A percentile compares a stretch with the other conserved stretches of the same genome.
Conservation (phyloP, 2,113 vertebrate genomes). For the Nothobranchius furzeri region DNA sequence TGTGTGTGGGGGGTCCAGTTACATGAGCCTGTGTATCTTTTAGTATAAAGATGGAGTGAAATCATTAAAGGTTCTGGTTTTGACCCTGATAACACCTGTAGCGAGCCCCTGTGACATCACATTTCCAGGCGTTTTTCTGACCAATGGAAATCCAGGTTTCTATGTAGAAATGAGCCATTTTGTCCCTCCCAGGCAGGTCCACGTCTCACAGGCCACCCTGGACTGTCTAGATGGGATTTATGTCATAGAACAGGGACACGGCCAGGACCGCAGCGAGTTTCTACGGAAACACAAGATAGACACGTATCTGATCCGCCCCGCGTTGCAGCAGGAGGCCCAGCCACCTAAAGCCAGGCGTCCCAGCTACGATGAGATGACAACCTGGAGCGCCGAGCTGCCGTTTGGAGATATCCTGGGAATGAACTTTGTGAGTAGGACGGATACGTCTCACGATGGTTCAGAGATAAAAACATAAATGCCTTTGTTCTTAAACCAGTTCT, state of each 20-base stretch:
- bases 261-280: constrained; percentile 66
- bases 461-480: background rate
- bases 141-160: no score
- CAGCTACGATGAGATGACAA: constrained; percentile 46
- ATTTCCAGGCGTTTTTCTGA: no score
- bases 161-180: no score
- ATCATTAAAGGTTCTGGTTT: no score
- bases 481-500: background rate
- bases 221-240: constrained; percentile 69
- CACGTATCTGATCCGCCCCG: constrained; percentile 40
- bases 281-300: constrained; percentile 58
- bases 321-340: constrained; percentile 1
- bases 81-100: no score
- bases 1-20: no score
- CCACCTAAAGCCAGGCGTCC: constrained; percentile 22
- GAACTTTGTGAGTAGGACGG: constrained; percentile 55
- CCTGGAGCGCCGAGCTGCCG: constrained; percentile 67
- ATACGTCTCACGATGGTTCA: background rate
- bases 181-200: constrained; percentile 55
- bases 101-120: no score
- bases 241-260: constrained; percentile 58
- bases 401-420: constrained; percentile 68
- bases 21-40: no score
- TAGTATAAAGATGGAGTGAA: no score
- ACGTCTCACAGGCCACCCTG: constrained; percentile 72